Evolutionary conservation across 1,140 invertebrate genomes (phyloP).

Genomic region (Neodiprion pinetum): DNA sequence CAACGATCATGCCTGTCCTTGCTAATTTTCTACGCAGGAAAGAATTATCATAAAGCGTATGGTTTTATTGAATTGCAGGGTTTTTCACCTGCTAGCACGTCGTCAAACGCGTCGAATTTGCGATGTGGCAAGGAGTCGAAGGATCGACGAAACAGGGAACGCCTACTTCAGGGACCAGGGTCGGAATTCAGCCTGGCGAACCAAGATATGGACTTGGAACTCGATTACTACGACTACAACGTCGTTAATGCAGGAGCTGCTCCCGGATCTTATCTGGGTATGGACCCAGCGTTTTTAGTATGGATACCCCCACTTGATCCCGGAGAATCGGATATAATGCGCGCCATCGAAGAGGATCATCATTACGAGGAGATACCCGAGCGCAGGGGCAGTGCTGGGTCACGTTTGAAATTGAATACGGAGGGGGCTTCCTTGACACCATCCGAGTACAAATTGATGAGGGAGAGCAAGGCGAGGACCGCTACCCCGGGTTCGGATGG

Average conservation of each 20-base stretch:
- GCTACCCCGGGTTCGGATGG: conserved; percentile 13
- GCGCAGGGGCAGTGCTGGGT: not conserved
- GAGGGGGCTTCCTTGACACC: conserved; percentile 49
- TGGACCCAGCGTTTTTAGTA: conserved; percentile 86
- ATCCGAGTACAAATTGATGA: conserved; percentile 42
- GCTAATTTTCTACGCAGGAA: too few species aligned
- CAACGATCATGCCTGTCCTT: too few species aligned
- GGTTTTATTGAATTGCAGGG: conserved; percentile 61
- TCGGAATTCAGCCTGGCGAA: conserved; percentile 81
- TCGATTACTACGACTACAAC: conserved; percentile 91
- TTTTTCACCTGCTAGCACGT: conserved; percentile 69
- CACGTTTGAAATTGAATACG: conserved; percentile 33
- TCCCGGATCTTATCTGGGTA: conserved; percentile 83
- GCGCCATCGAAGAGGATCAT: conserved; percentile 33
- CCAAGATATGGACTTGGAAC: conserved; percentile 77
- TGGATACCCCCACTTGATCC: conserved; percentile 81
- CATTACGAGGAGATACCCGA: conserved; percentile 34
- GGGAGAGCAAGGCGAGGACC: conserved; percentile 12
- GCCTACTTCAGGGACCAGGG: conserved; percentile 69
- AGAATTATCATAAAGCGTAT: not conserved
- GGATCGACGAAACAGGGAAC: conserved; percentile 75
- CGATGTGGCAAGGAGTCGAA: conserved; percentile 74
- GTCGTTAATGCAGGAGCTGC: conserved; percentile 79
- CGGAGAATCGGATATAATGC: conserved; percentile 41
- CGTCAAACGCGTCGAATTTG: conserved; percentile 62